Percentiles rank a stretch among this genome's conserved stretches.
Evolutionary conservation across 2,888 invertebrate genomes (phyloP).

Genomic region (Lucinisca nassula): DNA sequence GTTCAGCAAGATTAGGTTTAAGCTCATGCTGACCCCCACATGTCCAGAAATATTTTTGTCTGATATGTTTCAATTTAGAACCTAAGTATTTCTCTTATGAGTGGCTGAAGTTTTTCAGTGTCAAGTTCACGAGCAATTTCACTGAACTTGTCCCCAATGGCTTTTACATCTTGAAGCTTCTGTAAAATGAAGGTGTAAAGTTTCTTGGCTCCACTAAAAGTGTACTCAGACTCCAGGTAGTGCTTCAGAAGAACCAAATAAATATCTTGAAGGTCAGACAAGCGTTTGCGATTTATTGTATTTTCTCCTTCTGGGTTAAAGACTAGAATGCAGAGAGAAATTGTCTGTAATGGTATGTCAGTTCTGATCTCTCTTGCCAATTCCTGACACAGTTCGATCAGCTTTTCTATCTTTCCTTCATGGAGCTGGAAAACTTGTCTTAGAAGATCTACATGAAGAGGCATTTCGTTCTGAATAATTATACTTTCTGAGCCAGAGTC

Average conservation of each 20-base stretch:
- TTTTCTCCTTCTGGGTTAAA: conserved; percentile 95
- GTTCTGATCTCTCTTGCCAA: conserved; percentile 89
- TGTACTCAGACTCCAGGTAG: conserved; percentile 85
- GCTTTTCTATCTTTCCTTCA: background rate
- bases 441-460: background rate
- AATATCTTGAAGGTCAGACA: conserved; percentile 89
- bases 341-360: conserved; percentile 96
- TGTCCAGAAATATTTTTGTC: too few relatives aligned
- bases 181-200: background rate
- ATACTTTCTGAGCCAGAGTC: conserved; percentile 91
- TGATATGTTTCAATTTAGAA: too few relatives aligned
- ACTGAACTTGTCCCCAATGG: background rate
- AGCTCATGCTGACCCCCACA: too few relatives aligned
- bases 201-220: conserved; percentile 78
- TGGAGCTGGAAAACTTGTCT: background rate
- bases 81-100: background rate
- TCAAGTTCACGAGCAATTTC: background rate
- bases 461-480: background rate
- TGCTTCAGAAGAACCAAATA: conserved; percentile 87
- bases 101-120: background rate
- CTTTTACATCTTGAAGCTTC: background rate
- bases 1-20: too few relatives aligned
- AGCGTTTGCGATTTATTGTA: conserved; percentile 88
- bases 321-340: conserved; percentile 96
- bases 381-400: background rate